Percentiles rank a stretch among this genome's conserved stretches.
phyloP scores from a whole-genome alignment of 2,888 invertebrate species.

The Chymomyza caudatula region DNA sequence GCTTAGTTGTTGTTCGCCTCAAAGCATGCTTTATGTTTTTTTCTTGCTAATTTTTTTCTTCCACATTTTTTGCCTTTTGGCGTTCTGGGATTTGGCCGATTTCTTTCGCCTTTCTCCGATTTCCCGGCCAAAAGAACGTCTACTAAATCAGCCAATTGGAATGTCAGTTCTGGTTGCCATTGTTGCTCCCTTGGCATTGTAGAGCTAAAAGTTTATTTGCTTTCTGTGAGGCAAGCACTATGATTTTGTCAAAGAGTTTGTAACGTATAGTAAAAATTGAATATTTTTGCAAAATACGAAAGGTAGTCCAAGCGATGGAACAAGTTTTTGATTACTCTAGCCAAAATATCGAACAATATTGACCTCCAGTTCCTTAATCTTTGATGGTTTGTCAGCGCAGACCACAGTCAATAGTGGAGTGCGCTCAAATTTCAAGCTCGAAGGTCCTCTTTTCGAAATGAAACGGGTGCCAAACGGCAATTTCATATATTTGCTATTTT shows the following conservation, averaged over 20 bases:
- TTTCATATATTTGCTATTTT: too few relatives aligned
- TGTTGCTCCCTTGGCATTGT: constrained; percentile 3
- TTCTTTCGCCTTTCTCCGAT: constrained; percentile 26
- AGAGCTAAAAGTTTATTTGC: background rate
- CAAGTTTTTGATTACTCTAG: too few relatives aligned
- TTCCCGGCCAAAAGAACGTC: constrained; percentile 47
- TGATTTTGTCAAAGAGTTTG: constrained; percentile 15
- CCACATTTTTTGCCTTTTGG: constrained; percentile 36
- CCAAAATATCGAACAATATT: too few relatives aligned
- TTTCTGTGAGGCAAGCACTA: constrained; percentile 11
- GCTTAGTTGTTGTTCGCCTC: background rate
- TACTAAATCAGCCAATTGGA: constrained; percentile 70
- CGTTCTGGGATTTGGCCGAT: constrained; percentile 9
- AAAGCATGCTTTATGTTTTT: constrained; percentile 15
- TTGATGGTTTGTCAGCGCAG: too few relatives aligned
- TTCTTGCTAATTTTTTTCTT: constrained; percentile 29
- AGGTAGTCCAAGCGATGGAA: too few relatives aligned
- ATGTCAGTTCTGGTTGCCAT: constrained; percentile 28
- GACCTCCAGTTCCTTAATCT: too few relatives aligned
- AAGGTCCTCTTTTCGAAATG: too few relatives aligned
- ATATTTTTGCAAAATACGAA: too few relatives aligned
- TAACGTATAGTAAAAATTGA: too few relatives aligned
- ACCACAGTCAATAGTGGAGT: too few relatives aligned
- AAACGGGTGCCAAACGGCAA: too few relatives aligned
- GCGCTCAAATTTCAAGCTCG: too few relatives aligned